Evolutionary conservation across 2,113 vertebrate genomes (phyloP).

Genomic region (Asarcornis scutulata): DNA sequence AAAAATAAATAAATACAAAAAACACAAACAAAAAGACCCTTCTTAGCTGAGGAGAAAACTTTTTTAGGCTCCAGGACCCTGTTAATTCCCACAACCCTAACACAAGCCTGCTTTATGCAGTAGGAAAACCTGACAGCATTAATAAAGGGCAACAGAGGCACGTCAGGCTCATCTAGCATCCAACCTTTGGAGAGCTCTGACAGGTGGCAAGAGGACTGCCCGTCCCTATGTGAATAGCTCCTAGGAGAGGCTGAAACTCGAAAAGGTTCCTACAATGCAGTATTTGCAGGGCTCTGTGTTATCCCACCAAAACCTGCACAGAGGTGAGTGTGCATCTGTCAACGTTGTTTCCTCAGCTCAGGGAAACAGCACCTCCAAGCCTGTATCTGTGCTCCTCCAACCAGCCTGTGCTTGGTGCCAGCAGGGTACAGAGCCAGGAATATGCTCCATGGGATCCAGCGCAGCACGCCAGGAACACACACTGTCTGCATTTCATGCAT

Average conservation of each 20-base stretch:
- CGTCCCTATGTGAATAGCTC: background rate
- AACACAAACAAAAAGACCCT: background rate
- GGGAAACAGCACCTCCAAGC: background rate
- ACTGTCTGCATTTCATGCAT: background rate
- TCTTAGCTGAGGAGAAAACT: background rate
- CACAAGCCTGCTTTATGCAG: background rate
- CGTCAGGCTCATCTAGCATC: background rate
- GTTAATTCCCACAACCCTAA: background rate
- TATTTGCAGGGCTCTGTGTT: background rate
- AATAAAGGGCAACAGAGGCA: background rate
- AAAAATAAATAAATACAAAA: too few species aligned
- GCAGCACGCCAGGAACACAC: background rate
- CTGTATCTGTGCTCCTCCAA: background rate
- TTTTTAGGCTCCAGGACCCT: background rate
- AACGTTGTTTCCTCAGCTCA: background rate
- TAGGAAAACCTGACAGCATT: background rate
- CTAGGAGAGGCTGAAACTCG: background rate
- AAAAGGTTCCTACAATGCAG: background rate
- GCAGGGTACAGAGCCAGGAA: background rate
- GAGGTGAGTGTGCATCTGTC: background rate
- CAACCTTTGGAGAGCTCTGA: background rate
- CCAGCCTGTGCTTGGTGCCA: background rate
- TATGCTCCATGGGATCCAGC: background rate
- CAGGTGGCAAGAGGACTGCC: background rate
- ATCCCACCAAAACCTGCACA: fast-evolving